Conservation (phyloP, 2,888 invertebrate species). For the Cloeon dipterum region DNA sequence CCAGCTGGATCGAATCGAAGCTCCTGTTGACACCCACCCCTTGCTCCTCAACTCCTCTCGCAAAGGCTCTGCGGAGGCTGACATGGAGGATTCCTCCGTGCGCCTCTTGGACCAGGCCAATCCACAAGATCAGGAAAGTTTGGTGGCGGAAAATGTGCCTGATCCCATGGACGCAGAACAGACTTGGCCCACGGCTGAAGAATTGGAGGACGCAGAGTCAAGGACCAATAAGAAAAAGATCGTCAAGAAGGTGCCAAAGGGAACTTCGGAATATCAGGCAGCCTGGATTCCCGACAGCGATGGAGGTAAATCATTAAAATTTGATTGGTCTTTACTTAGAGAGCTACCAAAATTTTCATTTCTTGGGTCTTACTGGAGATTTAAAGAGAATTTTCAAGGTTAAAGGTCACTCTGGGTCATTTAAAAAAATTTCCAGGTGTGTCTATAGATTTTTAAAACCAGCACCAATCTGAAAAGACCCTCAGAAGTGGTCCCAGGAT, state of each 20-base stretch:
- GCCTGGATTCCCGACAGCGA: slow-evolving; percentile 62
- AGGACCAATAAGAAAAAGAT: slow-evolving; percentile 35
- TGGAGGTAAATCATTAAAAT: slow-evolving; percentile 7
- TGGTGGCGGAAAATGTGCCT: slow-evolving; percentile 56
- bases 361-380: too few relatives aligned
- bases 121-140: slow-evolving; percentile 41
- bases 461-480: too few relatives aligned
- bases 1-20: slow-evolving; percentile 64
- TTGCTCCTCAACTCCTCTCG: slow-evolving; percentile 12
- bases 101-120: slow-evolving; percentile 35
- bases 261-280: slow-evolving; percentile 93
- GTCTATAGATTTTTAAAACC: too few relatives aligned
- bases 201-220: slow-evolving; percentile 46
- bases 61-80: slow-evolving; percentile 3
- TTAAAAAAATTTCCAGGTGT: too few relatives aligned
- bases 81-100: slow-evolving; percentile 13
- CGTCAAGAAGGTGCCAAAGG: slow-evolving; percentile 71
- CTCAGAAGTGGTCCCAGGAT: too few relatives aligned
- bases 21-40: slow-evolving; percentile 39
- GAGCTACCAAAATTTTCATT: too few relatives aligned
- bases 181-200: slow-evolving; percentile 90
- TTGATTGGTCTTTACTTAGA: not conserved
- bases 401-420: too few relatives aligned
- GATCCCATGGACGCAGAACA: slow-evolving; percentile 91
- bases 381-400: not conserved